Conservation (phyloP, 2,797 vertebrate species). For the Ctenochaetus hawaiiensis region DNA sequence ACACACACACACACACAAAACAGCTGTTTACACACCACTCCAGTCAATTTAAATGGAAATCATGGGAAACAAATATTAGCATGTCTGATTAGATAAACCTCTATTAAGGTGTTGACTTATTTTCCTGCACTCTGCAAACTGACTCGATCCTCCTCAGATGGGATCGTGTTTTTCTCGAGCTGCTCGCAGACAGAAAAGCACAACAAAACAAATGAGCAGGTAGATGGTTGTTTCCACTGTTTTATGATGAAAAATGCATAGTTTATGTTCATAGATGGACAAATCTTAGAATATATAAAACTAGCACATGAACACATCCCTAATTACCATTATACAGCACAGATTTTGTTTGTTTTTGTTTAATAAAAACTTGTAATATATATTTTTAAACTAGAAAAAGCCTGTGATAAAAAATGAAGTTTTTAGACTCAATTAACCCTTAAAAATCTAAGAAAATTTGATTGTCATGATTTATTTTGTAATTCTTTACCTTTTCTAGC, state of each 20-base stretch:
- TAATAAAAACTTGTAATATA: too few relatives aligned
- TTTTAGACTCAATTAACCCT: too few relatives aligned
- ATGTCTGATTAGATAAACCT: conserved; percentile 68
- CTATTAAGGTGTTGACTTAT: conserved; percentile 66
- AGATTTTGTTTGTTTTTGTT: too few relatives aligned
- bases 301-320: too few relatives aligned
- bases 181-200: neutral
- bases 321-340: too few relatives aligned
- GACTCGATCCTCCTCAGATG: conserved; percentile 23
- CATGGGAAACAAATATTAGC: conserved; percentile 78
- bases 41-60: conserved; percentile 79
- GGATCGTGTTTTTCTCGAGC: conserved; percentile 23
- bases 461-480: too few relatives aligned
- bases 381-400: too few relatives aligned
- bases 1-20: conserved; percentile 44
- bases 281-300: too few relatives aligned
- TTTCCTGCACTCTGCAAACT: conserved; percentile 31
- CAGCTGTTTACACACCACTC: conserved; percentile 78
- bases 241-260: neutral
- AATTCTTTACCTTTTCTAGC: too few relatives aligned
- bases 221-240: neutral
- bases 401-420: too few relatives aligned
- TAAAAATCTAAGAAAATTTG: too few relatives aligned
- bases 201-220: neutral
- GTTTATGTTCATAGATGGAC: too few relatives aligned